Evolutionary conservation across 2,888 invertebrate species (phyloP).

Genomic region (Empis stercorea): DNA sequence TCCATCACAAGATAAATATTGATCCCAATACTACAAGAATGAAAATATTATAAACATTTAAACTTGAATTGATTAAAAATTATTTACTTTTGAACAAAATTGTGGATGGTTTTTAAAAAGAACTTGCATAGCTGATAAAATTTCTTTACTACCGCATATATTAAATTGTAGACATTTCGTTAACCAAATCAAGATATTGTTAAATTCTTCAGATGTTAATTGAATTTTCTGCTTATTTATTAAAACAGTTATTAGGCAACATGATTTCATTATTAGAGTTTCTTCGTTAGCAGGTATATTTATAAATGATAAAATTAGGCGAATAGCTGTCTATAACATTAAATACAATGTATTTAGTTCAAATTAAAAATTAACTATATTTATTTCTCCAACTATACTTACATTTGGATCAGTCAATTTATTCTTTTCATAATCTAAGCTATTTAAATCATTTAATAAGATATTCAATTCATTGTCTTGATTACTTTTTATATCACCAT

Average conservation of each 20-base stretch:
- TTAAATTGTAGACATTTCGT: conserved; percentile 33
- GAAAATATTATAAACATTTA: not conserved
- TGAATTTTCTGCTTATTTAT: conserved; percentile 42
- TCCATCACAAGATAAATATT: conserved; percentile 14
- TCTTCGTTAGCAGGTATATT: conserved; percentile 37
- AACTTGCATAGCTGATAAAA: conserved; percentile 15
- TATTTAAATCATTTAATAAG: conserved; percentile 48
- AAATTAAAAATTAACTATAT: not conserved
- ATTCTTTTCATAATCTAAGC: conserved; percentile 43
- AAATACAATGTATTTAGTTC: not conserved
- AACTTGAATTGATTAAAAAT: too few species aligned
- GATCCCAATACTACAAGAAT: conserved; percentile 14
- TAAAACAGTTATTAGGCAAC: conserved; percentile 43
- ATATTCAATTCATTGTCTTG: conserved; percentile 40
- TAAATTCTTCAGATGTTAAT: conserved; percentile 29
- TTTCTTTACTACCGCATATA: conserved; percentile 15
- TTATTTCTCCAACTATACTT: too few species aligned
- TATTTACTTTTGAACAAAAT: conserved; percentile 10
- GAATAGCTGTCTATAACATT: conserved; percentile 12
- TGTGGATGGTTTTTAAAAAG: conserved; percentile 16
- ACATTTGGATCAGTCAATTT: conserved; percentile 17
- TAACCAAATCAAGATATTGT: conserved; percentile 37
- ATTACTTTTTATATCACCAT: conserved; percentile 31
- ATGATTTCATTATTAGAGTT: conserved; percentile 43
- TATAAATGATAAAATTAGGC: conserved; percentile 16